Base-by-base conservation (phyloP, 1,140 invertebrate genomes). In the Tribolium castaneum region DNA sequence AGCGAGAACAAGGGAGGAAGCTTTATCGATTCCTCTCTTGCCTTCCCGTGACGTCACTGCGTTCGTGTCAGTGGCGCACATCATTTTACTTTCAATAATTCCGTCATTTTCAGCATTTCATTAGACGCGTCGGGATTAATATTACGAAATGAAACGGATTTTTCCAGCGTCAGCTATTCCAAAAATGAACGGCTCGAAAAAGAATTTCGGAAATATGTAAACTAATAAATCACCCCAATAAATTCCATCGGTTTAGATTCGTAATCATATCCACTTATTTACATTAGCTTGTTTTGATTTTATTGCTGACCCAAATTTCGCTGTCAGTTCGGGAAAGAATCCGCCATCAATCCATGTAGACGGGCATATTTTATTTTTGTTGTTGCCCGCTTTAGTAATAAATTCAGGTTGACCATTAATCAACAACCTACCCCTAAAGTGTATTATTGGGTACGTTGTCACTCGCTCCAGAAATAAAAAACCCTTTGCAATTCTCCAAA, bases 1-100 rank as follows among this genome's bases (percentile, higher is more conserved):
- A 35, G 30, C 59, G 59, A 66, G 59, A 66, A 66, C 59, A 66
- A 66, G 59, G 59, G 59, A 66, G 59, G 59, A 66, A 66, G 59
- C 59, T 66, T 66, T 66, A 66, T 66, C 59, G 59, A 66, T 66
- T 66, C 59, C 59, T 45, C 12, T 66, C 30, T 66, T 66, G 59
- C 59, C 59, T 66, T 66, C 59, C 59, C 59, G 59, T 66, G 59
- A 66, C 59, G 59, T 66, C 59, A 66, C 59, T 66, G 59, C 59
- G 59, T 66, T 66, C 59, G 59, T 66, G 59, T 30, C 59, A 66
- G 59, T 66, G 59, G 59, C 59, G 59, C 59, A 13, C 59, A 66
- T 66, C 59, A 66, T 66, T 66, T 66, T 66, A 66, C 59, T 66
- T 66, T 66, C 59, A 66, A 66, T 66, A 66, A 66, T 30, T 66